Evolutionary conservation across 2,888 invertebrate genomes (phyloP).

Genomic region (Galerucella calmariensis): DNA sequence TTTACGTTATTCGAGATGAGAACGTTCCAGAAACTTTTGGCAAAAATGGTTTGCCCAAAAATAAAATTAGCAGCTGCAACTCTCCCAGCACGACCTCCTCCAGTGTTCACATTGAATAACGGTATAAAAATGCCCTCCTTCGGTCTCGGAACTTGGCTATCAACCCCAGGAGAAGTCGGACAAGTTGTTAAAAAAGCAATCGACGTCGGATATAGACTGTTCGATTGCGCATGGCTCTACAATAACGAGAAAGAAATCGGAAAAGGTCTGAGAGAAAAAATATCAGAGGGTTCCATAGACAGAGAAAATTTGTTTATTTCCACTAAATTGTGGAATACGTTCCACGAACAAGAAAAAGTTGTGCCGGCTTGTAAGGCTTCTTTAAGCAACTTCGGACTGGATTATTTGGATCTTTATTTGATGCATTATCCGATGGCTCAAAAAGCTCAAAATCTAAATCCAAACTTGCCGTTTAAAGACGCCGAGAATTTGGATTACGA

Average conservation of each 20-base stretch:
- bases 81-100: slow-evolving; percentile 46
- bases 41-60: background rate
- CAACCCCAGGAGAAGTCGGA: slow-evolving; percentile 70
- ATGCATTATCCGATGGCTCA: slow-evolving; percentile 68
- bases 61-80: background rate
- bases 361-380: slow-evolving; percentile 63
- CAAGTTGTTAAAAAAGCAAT: slow-evolving; percentile 80
- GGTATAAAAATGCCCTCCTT: slow-evolving; percentile 74
- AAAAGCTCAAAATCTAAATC: slow-evolving; percentile 46
- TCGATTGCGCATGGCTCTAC: slow-evolving; percentile 82
- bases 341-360: slow-evolving; percentile 76
- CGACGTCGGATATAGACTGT: slow-evolving; percentile 81
- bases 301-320: slow-evolving; percentile 79
- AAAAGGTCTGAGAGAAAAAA: slow-evolving; percentile 73
- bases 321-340: slow-evolving; percentile 91
- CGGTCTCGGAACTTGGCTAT: slow-evolving; percentile 81
- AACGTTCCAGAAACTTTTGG: background rate
- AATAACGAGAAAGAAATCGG: slow-evolving; percentile 83
- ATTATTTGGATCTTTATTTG: slow-evolving; percentile 69
- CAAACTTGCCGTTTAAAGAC: slow-evolving; percentile 56
- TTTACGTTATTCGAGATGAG: background rate
- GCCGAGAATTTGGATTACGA: slow-evolving; percentile 68
- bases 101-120: slow-evolving; percentile 72
- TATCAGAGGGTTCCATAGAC: slow-evolving; percentile 74
- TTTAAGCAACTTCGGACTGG: slow-evolving; percentile 66